phyloP scores from a whole-genome alignment of 1,140 invertebrate genomes.

The Drosophila subpulchrella region DNA sequence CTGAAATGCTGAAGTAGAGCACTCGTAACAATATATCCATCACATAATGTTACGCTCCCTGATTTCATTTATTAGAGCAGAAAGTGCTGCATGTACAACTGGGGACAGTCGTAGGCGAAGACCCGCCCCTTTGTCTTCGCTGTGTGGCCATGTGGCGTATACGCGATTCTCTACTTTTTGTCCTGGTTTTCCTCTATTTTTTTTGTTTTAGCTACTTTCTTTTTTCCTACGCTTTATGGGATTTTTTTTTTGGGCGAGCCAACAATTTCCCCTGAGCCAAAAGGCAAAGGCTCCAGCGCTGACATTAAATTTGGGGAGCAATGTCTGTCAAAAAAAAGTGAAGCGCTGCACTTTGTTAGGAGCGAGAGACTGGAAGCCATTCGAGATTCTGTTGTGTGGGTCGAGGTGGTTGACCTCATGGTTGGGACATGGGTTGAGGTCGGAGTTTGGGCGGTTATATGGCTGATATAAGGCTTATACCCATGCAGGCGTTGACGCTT shows the following conservation, averaged over 20 bases:
- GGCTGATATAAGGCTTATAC: constrained; percentile 18
- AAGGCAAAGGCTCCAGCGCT: constrained; percentile 39
- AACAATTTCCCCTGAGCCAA: constrained; percentile 69
- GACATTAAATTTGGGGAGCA: constrained; percentile 77
- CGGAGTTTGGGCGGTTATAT: background rate
- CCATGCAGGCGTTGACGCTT: constrained; percentile 61
- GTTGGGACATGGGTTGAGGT: background rate
- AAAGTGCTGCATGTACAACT: constrained; percentile 72
- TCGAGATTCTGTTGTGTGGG: constrained; percentile 40
- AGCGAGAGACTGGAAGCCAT: constrained; percentile 29
- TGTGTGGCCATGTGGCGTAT: constrained; percentile 58
- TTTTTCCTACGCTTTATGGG: constrained; percentile 8
- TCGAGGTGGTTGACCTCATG: constrained; percentile 56
- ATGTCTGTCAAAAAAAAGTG: constrained; percentile 70
- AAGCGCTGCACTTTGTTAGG: constrained; percentile 59
- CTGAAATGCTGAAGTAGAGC: constrained; percentile 8
- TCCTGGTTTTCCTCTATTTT: constrained; percentile 19
- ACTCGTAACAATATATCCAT: constrained; percentile 78
- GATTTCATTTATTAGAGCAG: constrained; percentile 83
- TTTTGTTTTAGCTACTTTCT: constrained; percentile 38
- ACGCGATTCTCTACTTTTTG: constrained; percentile 52
- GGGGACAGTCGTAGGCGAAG: constrained; percentile 41
- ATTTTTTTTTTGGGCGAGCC: constrained; percentile 24
- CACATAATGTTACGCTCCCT: constrained; percentile 81
- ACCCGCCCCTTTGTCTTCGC: constrained; percentile 8